Evolutionary conservation across 2,113 vertebrate species (phyloP), one percentile per base, ranked within the genome.

Genomic region (Glaucomys volans): DNA sequence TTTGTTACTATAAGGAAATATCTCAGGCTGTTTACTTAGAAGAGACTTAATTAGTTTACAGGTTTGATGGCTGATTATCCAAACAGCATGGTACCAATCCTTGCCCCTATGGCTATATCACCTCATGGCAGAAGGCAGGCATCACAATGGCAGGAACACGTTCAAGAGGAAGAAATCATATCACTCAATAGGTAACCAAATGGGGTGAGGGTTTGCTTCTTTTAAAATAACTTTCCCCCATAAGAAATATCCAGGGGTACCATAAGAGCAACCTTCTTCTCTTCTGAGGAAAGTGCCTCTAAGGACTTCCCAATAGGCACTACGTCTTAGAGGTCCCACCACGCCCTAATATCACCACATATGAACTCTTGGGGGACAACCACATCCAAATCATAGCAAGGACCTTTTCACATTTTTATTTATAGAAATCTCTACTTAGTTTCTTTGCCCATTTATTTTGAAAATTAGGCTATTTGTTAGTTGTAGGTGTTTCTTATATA

Each of bases 101-200:
- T 20, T 57, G 54, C 3, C 50, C 32, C n/a, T 74, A 8, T 67
- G 40, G 22, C 10, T 32, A 20, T 26, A 74, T 87, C 30, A 52
- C 52, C 52, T 42, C 26, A 24, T 12, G 24, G 16, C 35, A 4
- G 2, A 3, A 44, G 30, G 11, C 2, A 14, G 30, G 6, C 1
- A 14, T 44, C 18, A 5, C 11, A 4, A 44, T 88, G 52, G 28
- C 37, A 52, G 50, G 1, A 42, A 2, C 18, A 75, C 11, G 10
- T 13, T 7, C 16, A 59, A 87, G 20, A 16, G 24, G n/a, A 87
- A 59, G 50, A 87, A 26, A 74, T 59, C 20, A 57, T 57, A 74
- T 32, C 14, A 42, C 14, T 28, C 6, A 74, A 74, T 0, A 74
- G 69, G 42, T 62, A 88, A 14, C 59, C 28, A 22, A n/a, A 47